These are phyloP conservation scores for Gallinago solitaria DNA, from an alignment of 2,797 vertebrate species.

Conservation along the genomic window DNA sequence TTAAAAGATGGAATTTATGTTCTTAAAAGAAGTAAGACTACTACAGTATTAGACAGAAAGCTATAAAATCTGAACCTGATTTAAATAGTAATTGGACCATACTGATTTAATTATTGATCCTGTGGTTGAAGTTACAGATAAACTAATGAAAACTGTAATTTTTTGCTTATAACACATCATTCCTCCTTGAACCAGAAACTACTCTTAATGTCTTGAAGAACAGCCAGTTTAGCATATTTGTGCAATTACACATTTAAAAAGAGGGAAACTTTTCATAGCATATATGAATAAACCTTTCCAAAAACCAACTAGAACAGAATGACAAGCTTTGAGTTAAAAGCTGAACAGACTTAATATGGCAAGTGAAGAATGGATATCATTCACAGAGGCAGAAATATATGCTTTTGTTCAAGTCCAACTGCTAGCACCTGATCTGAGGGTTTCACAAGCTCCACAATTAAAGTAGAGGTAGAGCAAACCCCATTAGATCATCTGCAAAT, in stretches of 20 bases:
- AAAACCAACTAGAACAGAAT: background rate
- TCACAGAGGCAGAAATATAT: background rate
- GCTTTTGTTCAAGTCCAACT: background rate
- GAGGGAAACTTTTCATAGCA: background rate
- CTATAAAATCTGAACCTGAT: background rate
- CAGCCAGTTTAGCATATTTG: background rate
- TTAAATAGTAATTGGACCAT: background rate
- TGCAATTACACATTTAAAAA: background rate
- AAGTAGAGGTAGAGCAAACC: background rate
- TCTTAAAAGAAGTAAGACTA: background rate
- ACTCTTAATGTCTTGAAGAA: background rate
- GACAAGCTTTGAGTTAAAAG: background rate
- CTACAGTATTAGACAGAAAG: background rate
- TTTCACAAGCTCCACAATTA: background rate
- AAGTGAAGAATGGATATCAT: background rate
- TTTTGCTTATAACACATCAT: background rate
- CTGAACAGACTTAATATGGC: background rate
- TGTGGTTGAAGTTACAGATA: background rate
- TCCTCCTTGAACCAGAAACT: background rate
- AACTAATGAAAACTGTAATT: background rate
- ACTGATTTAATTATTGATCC: background rate
- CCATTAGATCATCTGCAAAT: background rate
- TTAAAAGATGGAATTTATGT: background rate
- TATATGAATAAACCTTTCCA: background rate
- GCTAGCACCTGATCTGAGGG: background rate